Evolutionary conservation across 2,797 vertebrate species (phyloP).

Genomic region (Acanthurus leucopareius): DNA sequence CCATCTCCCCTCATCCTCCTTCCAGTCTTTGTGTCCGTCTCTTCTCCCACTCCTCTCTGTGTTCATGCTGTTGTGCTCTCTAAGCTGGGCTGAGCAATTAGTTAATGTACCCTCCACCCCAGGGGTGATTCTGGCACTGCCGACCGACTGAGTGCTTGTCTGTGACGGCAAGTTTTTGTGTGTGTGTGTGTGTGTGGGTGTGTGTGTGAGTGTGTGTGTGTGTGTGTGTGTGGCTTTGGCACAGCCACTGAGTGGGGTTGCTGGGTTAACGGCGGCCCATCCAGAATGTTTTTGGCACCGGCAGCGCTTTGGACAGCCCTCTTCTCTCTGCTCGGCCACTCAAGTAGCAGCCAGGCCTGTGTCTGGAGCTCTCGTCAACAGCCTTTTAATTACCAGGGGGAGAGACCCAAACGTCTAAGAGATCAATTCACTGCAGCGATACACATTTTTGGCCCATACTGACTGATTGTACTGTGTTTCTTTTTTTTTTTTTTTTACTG

Average conservation of each 20-base stretch:
- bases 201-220: slow-evolving; percentile 53
- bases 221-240: slow-evolving; percentile 64
- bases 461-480: slow-evolving; percentile 15
- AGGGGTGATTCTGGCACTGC: slow-evolving; percentile 72
- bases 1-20: slow-evolving; percentile 29
- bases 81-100: slow-evolving; percentile 79
- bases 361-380: slow-evolving; percentile 61
- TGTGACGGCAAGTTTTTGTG: slow-evolving; percentile 21
- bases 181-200: slow-evolving; percentile 56
- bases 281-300: slow-evolving; percentile 71
- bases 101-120: slow-evolving; percentile 79
- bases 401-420: slow-evolving; percentile 34
- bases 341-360: slow-evolving; percentile 48
- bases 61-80: slow-evolving; percentile 62
- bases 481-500: background rate
- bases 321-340: slow-evolving; percentile 58
- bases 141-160: slow-evolving; percentile 39
- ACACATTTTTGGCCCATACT: slow-evolving; percentile 11
- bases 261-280: slow-evolving; percentile 56
- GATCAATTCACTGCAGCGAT: slow-evolving; percentile 50
- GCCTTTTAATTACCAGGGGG: slow-evolving; percentile 68
- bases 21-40: slow-evolving; percentile 30
- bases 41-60: slow-evolving; percentile 34
- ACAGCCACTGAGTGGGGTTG: slow-evolving; percentile 44
- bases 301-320: slow-evolving; percentile 58